Base-by-base conservation (phyloP, 1,140 invertebrate species). In the Drosophila busckii region DNA sequence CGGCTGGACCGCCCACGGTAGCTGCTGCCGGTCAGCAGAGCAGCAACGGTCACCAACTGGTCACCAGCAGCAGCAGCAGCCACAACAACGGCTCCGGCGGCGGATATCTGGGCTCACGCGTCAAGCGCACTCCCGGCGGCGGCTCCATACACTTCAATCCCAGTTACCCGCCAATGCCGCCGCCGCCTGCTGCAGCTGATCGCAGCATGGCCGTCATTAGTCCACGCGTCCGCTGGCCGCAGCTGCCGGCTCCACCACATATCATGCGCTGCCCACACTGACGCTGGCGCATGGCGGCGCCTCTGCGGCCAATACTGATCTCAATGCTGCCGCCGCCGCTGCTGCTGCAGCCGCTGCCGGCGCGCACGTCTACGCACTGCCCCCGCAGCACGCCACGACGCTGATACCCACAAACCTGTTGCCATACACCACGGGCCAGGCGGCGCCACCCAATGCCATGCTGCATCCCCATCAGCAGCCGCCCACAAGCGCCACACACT, bases 361-460 rank as follows among this genome's bases (percentile, higher is more conserved):
- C 26, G 61, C 86, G 4, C 62, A 85, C 64, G 70, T 86, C 12
- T 78, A 87, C 32, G 78, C 85, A n/a, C 32, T 87, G 42, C 85
- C 76, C 12, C 71, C 84, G 2, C 85, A 85, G 41, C 84, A 85
- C 40, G 70, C 69, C 19, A 68, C 85, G n/a, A 62, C 85, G 3
- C 22, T 87, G 42, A 84, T 87, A 56, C 84, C 85, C 35, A 83
- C 84, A 25, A 86, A 85, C 44, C 68, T 87, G 49, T 84, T 87
- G 31, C 86, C 86, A 6, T 87, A 87, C 40, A 65, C 76, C 22
- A 29, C 80, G 2, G 59, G 54, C 8, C 63, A 60, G 29, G 41
- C 53, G 3, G 59, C 58, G 4, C 59, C 68, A 7, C 66, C 56
- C 16, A 63, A 22, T 31, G 54, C 29, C 5, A 8, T 41, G 13